Base-by-base conservation (phyloP, 2,797 vertebrate species). In the Hozukius guyotensis region DNA sequence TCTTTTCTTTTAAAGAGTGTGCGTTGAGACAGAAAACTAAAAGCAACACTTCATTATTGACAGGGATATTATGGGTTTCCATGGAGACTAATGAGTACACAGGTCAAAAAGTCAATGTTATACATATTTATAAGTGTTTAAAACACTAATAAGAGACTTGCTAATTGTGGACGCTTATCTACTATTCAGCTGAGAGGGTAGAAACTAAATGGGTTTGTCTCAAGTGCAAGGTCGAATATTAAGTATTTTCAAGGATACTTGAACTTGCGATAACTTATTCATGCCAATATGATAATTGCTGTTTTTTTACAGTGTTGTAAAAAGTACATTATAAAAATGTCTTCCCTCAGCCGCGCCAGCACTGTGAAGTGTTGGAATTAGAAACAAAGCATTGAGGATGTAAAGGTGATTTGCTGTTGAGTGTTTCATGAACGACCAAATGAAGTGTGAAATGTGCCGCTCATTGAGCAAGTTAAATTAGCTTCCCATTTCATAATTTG, bases 371-470 rank as follows among this genome's bases (percentile, higher is more conserved):
- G 69, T 66, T 86, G 8, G 61, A 77, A 87, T 68, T 72, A 38
- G 61, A 84, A 86, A 89, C 74, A 84, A 89, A 87, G 34, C 75
- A 60, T 53, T 61, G 9, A 74, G 80, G 67, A 55, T 77, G 63
- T 87, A 78, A 83, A 80, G 79, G 83, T 86, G 84, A 84, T 91
- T 88, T 81, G 42, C 73, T 78, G 84, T 84, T 25, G 62, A 82
- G 82, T 80, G 85, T 90, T 89, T 91, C 69, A 87, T 70, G 59
- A 86, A 71, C 73, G 70, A 64, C 59, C 76, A 86, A 93, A 90
- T 89, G 81, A 89, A 89, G 72, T 89, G 83, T 93, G 88, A 93
- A 92, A 92, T 87, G 78, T 86, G 83, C 77, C 7, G 46, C 82
- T 89, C 71, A 81, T 68, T 73, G 69, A 87, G 78, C 76, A 76